phyloP scores from a whole-genome alignment of 2,113 vertebrate species.

The Bambusicola thoracicus region DNA sequence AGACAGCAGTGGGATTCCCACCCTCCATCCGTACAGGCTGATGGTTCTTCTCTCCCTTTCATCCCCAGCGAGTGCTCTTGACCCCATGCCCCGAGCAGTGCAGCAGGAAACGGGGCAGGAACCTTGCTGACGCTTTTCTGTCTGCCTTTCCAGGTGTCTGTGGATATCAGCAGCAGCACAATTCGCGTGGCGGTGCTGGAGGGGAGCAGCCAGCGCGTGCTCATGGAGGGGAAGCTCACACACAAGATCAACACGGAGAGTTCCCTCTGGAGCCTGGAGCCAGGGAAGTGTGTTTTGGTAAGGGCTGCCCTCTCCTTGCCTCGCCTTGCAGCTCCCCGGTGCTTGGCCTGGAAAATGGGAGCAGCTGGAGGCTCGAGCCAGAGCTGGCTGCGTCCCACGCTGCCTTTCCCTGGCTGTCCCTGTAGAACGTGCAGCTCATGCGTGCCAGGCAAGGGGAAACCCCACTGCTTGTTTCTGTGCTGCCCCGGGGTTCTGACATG shows the following conservation, averaged over 20 bases:
- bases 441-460: background rate
- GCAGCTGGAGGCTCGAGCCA: background rate
- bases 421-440: accelerated
- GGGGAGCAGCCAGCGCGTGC: slow-evolving; percentile 73
- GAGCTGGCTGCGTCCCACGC: background rate
- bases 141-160: slow-evolving; percentile 83
- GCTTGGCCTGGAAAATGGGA: background rate
- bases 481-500: background rate
- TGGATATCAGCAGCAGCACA: slow-evolving; percentile 78
- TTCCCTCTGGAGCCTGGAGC: slow-evolving; percentile 96
- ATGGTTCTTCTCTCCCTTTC: background rate
- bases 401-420: background rate
- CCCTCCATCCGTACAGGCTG: background rate
- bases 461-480: background rate
- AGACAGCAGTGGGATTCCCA: background rate
- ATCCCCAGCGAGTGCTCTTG: background rate
- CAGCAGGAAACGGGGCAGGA: background rate
- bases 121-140: background rate
- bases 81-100: background rate
- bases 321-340: background rate
- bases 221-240: slow-evolving; percentile 92
- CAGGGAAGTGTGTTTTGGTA: slow-evolving; percentile 89
- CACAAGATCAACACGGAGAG: slow-evolving; percentile 95
- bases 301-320: background rate
- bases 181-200: slow-evolving; percentile 85